A percentile compares a stretch with the other conserved stretches of the same genome.
These are phyloP conservation scores for Cochlearius cochlearius DNA, from an alignment of 2,113 vertebrate genomes.

Conservation along the genomic window DNA sequence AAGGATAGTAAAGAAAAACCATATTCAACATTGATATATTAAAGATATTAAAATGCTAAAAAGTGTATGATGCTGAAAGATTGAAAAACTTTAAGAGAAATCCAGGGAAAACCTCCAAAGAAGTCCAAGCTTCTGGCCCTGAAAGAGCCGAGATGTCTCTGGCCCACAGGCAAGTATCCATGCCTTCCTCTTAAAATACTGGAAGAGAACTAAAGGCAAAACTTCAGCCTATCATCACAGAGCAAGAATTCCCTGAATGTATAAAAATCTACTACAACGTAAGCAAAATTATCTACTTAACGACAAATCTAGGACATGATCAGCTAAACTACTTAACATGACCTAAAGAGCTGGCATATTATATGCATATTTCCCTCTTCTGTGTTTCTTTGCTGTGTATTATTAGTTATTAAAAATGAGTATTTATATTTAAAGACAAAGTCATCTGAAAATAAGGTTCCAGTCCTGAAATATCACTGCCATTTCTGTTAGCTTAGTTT, in stretches of 20 bases:
- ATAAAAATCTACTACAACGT: neutral
- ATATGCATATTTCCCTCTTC: neutral
- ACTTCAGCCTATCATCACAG: neutral
- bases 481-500: neutral
- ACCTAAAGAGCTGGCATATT: neutral
- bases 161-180: neutral
- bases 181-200: neutral
- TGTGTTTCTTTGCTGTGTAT: neutral
- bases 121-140: neutral
- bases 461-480: neutral
- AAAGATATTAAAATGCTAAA: neutral
- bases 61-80: neutral
- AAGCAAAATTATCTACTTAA: neutral
- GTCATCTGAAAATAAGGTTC: neutral
- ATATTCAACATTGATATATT: neutral
- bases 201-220: neutral
- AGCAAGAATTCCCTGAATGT: neutral
- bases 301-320: neutral
- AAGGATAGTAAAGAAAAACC: neutral
- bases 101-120: neutral
- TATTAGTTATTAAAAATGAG: neutral
- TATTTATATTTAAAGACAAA: neutral
- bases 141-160: neutral
- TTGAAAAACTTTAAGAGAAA: neutral
- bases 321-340: neutral